Conservation (phyloP, 2,888 invertebrate genomes). For the Drosophila aldrichi region DNA sequence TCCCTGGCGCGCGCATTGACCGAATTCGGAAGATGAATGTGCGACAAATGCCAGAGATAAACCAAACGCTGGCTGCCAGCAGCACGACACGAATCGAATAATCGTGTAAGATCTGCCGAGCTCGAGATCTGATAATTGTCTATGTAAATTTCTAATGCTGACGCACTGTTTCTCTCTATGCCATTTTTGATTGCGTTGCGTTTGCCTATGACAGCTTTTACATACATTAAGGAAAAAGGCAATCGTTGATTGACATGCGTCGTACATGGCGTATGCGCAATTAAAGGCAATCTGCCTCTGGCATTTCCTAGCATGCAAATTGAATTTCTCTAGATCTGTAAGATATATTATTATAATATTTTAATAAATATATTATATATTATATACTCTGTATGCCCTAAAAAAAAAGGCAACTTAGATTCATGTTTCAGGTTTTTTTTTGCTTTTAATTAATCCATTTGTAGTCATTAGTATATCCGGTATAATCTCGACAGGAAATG, state of each 20-base stretch:
- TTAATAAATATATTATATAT: neutral
- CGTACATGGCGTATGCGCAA: constrained; percentile 77
- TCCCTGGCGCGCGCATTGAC: constrained; percentile 64
- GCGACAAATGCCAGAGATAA: constrained; percentile 65
- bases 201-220: constrained; percentile 42
- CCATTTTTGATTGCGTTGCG: constrained; percentile 40
- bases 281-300: constrained; percentile 61
- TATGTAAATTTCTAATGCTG: constrained; percentile 72
- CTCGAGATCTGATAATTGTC: constrained; percentile 55
- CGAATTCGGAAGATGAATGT: constrained; percentile 78
- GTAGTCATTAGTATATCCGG: constrained; percentile 70
- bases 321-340: constrained; percentile 27
- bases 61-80: constrained; percentile 15
- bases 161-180: constrained; percentile 44
- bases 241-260: constrained; percentile 65
- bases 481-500: constrained; percentile 65
- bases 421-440: constrained; percentile 40
- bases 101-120: constrained; percentile 51
- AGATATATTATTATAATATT: neutral
- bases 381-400: neutral
- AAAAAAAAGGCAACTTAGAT: constrained; percentile 14
- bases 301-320: constrained; percentile 69
- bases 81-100: constrained; percentile 53
- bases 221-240: constrained; percentile 57
- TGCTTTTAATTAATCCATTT: constrained; percentile 76